Evolutionary conservation across 2,113 vertebrate species (phyloP), one percentile per base, ranked within the genome.

Genomic region (Probosciger aterrimus): DNA sequence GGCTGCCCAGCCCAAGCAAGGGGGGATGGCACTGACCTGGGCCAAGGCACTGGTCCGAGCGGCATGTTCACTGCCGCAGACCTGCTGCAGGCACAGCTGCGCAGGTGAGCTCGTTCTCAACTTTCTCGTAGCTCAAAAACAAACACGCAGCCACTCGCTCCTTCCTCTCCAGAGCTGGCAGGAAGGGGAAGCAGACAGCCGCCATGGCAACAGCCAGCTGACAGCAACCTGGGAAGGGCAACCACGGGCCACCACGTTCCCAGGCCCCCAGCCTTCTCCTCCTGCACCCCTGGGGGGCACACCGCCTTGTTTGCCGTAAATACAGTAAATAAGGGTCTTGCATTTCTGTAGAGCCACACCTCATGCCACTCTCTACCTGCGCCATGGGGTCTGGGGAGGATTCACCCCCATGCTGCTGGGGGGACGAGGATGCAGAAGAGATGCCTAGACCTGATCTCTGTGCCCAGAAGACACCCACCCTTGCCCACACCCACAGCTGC

Each of bases 201-300:
- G 65, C 93, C 82, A 92, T 67, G 63, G 86, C 86, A 90, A 96
- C 77, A 95, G 73, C 79, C 93, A 87, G 89, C 85, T 88, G 80
- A 96, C 95, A 73, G 96, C 91, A 95, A 93, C 79, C 88, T 96
- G 95, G 93, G 91, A 90, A 93, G 90, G 86, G 95, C 87, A 97
- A 82, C 68, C 65, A 44, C 55, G 46, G 93, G 80, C 85, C 94
- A 92, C 33, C 7, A 2, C 17, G 64, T 94, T 95, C 96, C 97
- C 95, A 97, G 90, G 64, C 23, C 82, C 78, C 49, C 44, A 37
- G 83, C 63, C 49, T 94, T 93, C 94, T 93, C 87, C 53, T 91
- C 37, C 41, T 84, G 75, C 41, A 53, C 55, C 60, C 71, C 69
- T 7, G 31, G 39, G 79, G 88, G 82, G 73, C 73, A 55, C 11